Evolutionary conservation across 1,140 invertebrate species (phyloP), one percentile per base, ranked within the genome.

Genomic region (Melanaphis sacchari): DNA sequence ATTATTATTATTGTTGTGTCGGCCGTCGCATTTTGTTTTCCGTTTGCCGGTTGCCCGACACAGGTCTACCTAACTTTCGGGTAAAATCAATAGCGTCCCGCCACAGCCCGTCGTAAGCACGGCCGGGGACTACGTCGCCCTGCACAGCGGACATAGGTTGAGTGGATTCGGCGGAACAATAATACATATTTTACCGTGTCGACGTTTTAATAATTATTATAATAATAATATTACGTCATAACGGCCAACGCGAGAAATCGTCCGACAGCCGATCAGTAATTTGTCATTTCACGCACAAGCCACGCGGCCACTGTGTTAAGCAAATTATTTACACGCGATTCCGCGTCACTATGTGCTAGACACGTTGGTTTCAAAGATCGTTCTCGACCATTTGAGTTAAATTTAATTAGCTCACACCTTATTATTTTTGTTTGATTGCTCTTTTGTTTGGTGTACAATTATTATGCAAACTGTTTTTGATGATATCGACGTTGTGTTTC

Each of bases 1-100:
- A n/a, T 76, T 76, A n/a, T 76, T 76, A n/a, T n/a, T 59, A 3
- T 59, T 31, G 24, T 4, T 59, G n/a, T 18, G 59, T 76, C 59
- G 54, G 54, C 26, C 54, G 31, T 31, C 26, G 31, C 31, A 7
- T 76, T 76, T n/a, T 76, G 59, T 76, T 21, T 18, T 76, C 59
- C 15, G 31, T 76, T n/a, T 15, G 59, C 15, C 59, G 59, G n/a
- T 76, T 18, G 59, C 31, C 59, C 31, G 59, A 76, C 59, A 76
- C 59, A 11, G 84, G 24, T 26, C 82, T 43, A 85, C 84, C 41
- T 85, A 41, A n/a, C 41, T 85, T 85, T 43, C 41, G 84, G 31
- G 26, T 41, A 85, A 85, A 85, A 85, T 85, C 84, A 85, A 85
- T 85, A 85, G 41, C 84, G 84, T 76, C 15, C 31, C n/a, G 26